Base-by-base conservation (phyloP, 2,888 invertebrate genomes). In the Aleiodes testaceus region DNA sequence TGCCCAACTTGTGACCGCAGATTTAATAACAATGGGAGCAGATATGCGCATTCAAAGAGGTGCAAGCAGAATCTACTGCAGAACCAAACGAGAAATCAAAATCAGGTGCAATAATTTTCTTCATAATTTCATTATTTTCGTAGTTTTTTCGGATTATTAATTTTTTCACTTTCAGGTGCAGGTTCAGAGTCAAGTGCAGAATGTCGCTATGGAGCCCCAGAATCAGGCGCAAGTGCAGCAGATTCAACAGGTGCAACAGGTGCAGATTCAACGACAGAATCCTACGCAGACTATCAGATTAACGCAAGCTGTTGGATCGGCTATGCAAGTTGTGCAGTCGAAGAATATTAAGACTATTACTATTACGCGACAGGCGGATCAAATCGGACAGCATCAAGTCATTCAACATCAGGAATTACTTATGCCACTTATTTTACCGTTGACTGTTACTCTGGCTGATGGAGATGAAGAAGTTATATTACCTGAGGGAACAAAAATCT, bases 1-100 rank as follows among this genome's bases (percentile, higher is more conserved):
- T 87, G 87, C 69, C 87, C 87, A 0, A 87, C 87, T 0, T 87
- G 87, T 47, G 87, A 87, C 64, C 79, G 87, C 1, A 81, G 84
- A 36, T 87, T 87, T 42, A 87, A 87, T 65, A 87, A 87, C 45
- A 87, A 87, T 52, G 87, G 87, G 5, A 87, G 87, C 66, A 81
- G 87, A 3, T 87, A 87, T 53, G 87, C 87, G 3, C 87, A 87
- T 49, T 87, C 86, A 70, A 87, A 87, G 63, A 76, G 87, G 5
- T 87, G 87, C 72, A 87, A 87, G 45, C 87, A 87, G 66, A 86
- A 85, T 70, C 75, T 84, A 16, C 45, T 84, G 14, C 85, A 85
- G 30, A 84, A 79, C 77, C 67, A 72, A n/a, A 30, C 53, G n/a
- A 53, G 55, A 61, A 79, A 72, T 52, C 79, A 82, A 2, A 73